Evolutionary conservation across 2,113 vertebrate genomes (phyloP), one percentile per base, ranked within the genome.

Genomic region (Equus quagga): DNA sequence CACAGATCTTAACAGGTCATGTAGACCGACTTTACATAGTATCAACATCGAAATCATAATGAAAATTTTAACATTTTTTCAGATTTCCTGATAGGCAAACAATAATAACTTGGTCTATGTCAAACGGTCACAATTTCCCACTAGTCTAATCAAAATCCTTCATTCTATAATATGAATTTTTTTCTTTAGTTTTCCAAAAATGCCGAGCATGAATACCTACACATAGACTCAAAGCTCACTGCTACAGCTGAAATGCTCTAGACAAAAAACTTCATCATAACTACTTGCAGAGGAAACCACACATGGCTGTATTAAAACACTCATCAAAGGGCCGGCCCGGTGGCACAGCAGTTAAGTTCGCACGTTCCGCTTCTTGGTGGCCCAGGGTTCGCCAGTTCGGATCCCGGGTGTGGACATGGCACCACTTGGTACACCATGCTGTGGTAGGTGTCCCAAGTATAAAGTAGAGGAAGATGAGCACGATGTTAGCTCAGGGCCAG

Each of bases 131-230:
- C 3, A 91, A 89, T 82, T 94, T 94, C 31, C 67, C 49, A 56
- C 17, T 73, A 65, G 21, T 67, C n/a, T 76, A 92, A 83, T 76
- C n/a, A 85, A 91, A 93, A 93, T 44, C 19, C 23, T 1, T 87
- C 60, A 87, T 75, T 69, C 62, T 67, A 75, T 64, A 70, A 64
- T 54, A 80, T 31, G 62, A 81, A 58, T 72, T 51, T 51, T 70
- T 93, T 94, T 86, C 60, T 89, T 65, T 90, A 81, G 5, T 81
- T 90, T 95, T 81, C 33, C 62, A 92, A 96, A 89, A 87, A 76
- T 26, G 70, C 9, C 21, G 11, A 79, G 17, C 18, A 86, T 88
- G 26, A 70, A 73, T 90, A 73, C 58, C 44, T 85, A 64, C 21
- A 91, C 11, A 84, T 2, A 88, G 36, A 75, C 41, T 95, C 62